Evolutionary conservation across 2,113 vertebrate genomes (phyloP), one percentile per base, ranked within the genome.

Genomic region (Mastomys natalensis): DNA sequence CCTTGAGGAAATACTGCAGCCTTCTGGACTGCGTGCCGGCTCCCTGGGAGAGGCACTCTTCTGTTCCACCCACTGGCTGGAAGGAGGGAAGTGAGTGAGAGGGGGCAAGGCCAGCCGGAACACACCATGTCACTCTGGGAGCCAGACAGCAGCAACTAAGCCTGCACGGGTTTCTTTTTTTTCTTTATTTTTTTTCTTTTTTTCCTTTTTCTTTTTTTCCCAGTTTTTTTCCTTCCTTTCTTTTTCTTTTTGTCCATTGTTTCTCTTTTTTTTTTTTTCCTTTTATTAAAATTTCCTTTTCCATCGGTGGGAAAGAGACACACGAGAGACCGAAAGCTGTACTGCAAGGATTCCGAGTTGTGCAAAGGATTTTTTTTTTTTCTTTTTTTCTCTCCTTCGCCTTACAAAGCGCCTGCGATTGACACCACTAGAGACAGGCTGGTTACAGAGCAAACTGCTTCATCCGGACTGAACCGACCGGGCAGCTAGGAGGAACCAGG

Each of bases 1-100:
- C 98, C 98, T 98, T 98, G 99, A 98, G 98, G 99, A 98, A 99
- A 99, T 98, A 98, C 99, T 99, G 99, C 99, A 99, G 99, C 98
- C 98, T 99, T 99, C 99, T 98, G 98, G 98, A 98, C 99, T 99
- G 99, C 98, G 98, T 99, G 98, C 98, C 98, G 97, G 98, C 99
- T 99, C 98, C 98, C 98, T 98, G 98, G 98, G 99, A 99, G 99
- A 99, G 98, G 97, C 98, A 98, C 97, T 96, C 98, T 98, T 98
- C 95, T 98, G 99, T 99, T 99, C 97, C 97, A 98, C 99, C 99
- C 99, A 99, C 99, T 99, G 98, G 99, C 99, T 98, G 98, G 98
- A 99, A 98, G 98, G 98, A 98, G 98, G 99, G 98, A 98, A 98
- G 98, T 98, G 98, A 98, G 99, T 98, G 97, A 98, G 98, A 99